A percentile compares a stretch with the other conserved stretches of the same genome.
Evolutionary conservation across 2,113 vertebrate genomes (phyloP).

Genomic region (Psammodynastes pulverulentus): DNA sequence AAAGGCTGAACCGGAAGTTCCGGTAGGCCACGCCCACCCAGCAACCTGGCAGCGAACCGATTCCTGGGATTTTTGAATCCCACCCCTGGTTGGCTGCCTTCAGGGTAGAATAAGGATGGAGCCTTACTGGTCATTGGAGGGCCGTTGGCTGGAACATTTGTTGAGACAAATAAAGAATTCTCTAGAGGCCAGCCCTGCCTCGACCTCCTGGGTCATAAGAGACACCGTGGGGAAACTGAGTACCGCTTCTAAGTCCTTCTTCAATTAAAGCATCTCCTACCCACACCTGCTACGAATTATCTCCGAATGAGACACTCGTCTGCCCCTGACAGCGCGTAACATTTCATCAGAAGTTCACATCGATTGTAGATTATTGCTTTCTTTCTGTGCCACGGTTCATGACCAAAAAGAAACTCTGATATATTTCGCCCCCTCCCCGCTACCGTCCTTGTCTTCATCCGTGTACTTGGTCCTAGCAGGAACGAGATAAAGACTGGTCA

Average conservation of each 20-base stretch:
- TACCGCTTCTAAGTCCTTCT: neutral
- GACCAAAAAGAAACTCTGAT: neutral
- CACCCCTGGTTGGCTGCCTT: no score
- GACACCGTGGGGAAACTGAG: slow-evolving; percentile 11
- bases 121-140: no score
- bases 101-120: no score
- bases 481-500: neutral
- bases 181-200: no score
- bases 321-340: neutral
- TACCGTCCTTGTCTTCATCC: neutral
- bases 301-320: neutral
- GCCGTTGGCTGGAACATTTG: no score
- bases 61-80: no score
- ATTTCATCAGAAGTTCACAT: slow-evolving; percentile 22
- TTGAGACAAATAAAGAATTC: no score
- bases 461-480: neutral
- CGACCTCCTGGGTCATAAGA: neutral
- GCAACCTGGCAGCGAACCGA: no score
- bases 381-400: neutral
- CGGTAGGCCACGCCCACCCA: no score
- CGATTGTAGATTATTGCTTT: neutral
- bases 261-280: slow-evolving; percentile 13
- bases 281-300: slow-evolving; percentile 13
- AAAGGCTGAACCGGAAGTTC: no score
- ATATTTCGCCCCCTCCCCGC: neutral